Conservation (phyloP, 1,140 invertebrate genomes). For the Holotrichia oblita region DNA sequence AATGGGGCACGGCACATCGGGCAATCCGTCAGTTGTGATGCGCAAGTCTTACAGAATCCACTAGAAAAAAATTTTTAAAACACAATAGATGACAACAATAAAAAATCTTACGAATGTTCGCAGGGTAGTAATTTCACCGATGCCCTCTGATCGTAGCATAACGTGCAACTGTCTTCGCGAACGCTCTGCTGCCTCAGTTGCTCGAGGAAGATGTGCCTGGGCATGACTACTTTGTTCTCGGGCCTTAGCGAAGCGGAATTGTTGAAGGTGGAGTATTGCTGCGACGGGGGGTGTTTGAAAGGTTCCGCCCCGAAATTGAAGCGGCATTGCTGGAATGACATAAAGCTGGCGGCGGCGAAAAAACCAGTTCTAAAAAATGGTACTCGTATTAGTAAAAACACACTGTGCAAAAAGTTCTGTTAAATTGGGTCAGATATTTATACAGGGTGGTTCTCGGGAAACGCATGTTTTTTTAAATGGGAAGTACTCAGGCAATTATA, state of each 20-base stretch:
- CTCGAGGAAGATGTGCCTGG: constrained; percentile 79
- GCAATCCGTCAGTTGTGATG: constrained; percentile 80
- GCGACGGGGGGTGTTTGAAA: constrained; percentile 76
- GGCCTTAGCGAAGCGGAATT: constrained; percentile 74
- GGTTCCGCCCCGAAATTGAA: constrained; percentile 91
- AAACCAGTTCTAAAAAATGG: constrained; percentile 82
- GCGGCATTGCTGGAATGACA: constrained; percentile 94
- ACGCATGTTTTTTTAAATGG: too few relatives aligned
- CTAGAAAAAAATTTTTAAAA: constrained; percentile 65
- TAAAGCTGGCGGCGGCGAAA: constrained; percentile 94
- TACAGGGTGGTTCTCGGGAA: too few relatives aligned
- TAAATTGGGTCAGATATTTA: too few relatives aligned
- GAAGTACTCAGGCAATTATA: too few relatives aligned
- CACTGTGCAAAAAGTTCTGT: too few relatives aligned
- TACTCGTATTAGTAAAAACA: too few relatives aligned
- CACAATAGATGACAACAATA: constrained; percentile 49
- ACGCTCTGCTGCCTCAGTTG: constrained; percentile 78
- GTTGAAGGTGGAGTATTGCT: constrained; percentile 77
- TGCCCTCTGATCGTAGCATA: constrained; percentile 86
- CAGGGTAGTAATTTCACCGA: constrained; percentile 81
- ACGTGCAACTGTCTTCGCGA: constrained; percentile 85
- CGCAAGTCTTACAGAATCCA: constrained; percentile 86
- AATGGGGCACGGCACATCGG: constrained; percentile 82
- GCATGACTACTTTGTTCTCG: constrained; percentile 77
- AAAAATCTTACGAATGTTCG: constrained; percentile 80